Conservation (phyloP, 2,888 invertebrate species). For the Podabrus alpinus region DNA sequence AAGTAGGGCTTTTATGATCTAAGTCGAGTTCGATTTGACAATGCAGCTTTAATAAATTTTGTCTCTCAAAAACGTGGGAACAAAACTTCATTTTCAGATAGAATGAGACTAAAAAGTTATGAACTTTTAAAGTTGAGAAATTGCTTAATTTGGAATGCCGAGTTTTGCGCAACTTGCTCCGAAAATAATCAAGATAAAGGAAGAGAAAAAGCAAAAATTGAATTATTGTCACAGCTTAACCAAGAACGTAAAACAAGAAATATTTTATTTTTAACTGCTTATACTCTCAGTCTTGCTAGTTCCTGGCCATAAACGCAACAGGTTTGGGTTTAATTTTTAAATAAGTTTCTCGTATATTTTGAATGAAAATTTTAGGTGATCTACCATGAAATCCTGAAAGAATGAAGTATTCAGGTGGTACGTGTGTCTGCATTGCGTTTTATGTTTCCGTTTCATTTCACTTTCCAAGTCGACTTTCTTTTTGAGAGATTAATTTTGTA, state of each 20-base stretch:
- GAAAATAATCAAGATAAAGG: not conserved
- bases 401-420: not conserved
- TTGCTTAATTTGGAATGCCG: not conserved
- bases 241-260: not conserved
- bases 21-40: not conserved
- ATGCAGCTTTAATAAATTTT: not conserved
- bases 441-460: too few species aligned
- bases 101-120: too few species aligned
- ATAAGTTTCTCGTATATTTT: not conserved
- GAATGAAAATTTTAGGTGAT: not conserved
- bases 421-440: not conserved
- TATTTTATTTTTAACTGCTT: not conserved
- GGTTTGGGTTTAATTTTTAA: not conserved
- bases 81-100: not conserved
- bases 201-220: not conserved
- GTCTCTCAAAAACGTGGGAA: too few species aligned
- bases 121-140: not conserved
- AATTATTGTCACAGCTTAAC: not conserved
- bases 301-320: not conserved
- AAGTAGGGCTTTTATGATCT: not conserved
- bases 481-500: not conserved
- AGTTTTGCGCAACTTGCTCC: not conserved
- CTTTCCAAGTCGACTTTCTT: not conserved
- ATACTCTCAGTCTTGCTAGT: not conserved
- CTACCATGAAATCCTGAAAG: not conserved